These are phyloP conservation scores for Listronotus oregonensis DNA, from an alignment of 1,140 invertebrate species.

Conservation along the genomic window DNA sequence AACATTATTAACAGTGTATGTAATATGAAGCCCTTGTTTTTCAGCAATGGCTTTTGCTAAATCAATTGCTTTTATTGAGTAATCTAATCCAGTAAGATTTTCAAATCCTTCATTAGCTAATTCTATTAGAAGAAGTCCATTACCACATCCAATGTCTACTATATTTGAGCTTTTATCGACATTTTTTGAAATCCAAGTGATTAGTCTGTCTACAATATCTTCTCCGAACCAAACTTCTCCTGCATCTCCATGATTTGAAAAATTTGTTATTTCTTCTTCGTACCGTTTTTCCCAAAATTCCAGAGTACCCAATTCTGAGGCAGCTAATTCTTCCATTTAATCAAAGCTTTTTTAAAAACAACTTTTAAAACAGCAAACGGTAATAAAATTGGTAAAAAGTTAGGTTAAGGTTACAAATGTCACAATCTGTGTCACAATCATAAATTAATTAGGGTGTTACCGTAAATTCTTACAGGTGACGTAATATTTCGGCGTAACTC, in stretches of 20 bases:
- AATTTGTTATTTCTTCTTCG: slow-evolving; percentile 80
- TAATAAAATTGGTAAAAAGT: too few relatives aligned
- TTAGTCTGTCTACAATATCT: slow-evolving; percentile 73
- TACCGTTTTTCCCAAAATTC: slow-evolving; percentile 87
- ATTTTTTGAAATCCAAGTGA: slow-evolving; percentile 67
- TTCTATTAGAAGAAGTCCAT: slow-evolving; percentile 83
- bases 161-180: slow-evolving; percentile 61
- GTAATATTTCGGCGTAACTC: too few relatives aligned
- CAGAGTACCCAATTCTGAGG: slow-evolving; percentile 79
- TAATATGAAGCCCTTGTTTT: slow-evolving; percentile 61
- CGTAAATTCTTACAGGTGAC: too few relatives aligned
- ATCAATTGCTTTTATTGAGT: slow-evolving; percentile 77
- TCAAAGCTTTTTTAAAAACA: too few relatives aligned
- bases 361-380: too few relatives aligned
- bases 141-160: slow-evolving; percentile 84
- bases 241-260: slow-evolving; percentile 79
- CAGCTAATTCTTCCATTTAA: slow-evolving; percentile 62
- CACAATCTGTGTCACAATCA: too few relatives aligned
- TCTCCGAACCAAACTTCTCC: slow-evolving; percentile 95
- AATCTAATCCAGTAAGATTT: slow-evolving; percentile 82
- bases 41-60: slow-evolving; percentile 71
- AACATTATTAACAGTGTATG: slow-evolving; percentile 66
- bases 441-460: too few relatives aligned
- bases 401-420: too few relatives aligned
- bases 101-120: slow-evolving; percentile 75